A percentile compares a stretch with the other conserved stretches of the same genome.
phyloP scores from a whole-genome alignment of 2,797 vertebrate genomes.

The Bradypodion pumilum region DNA sequence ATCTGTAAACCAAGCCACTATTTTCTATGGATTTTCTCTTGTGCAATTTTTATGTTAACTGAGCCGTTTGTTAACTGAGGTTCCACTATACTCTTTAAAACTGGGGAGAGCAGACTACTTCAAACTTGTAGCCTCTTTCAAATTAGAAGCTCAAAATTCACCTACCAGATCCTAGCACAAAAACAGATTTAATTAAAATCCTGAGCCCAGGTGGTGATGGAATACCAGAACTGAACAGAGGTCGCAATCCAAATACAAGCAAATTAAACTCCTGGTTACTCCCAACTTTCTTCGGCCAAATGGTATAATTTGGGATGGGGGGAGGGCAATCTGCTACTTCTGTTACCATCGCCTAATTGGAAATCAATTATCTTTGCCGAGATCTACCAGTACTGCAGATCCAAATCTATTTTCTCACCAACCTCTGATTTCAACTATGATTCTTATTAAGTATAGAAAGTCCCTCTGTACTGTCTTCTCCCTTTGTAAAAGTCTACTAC shows the following conservation, averaged over 20 bases:
- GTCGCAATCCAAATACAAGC: neutral
- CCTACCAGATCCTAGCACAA: neutral
- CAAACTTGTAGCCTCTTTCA: neutral
- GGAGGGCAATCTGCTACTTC: neutral
- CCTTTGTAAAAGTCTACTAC: neutral
- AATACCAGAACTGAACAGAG: neutral
- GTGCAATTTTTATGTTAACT: no score
- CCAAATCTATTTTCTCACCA: neutral
- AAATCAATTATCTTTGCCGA: neutral
- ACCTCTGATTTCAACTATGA: neutral
- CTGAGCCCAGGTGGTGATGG: neutral
- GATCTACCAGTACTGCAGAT: neutral
- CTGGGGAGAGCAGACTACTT: neutral
- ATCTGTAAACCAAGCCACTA: no score
- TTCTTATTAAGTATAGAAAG: neutral
- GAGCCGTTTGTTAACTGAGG: no score
- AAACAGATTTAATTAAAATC: neutral
- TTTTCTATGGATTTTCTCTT: no score
- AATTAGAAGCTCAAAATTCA: neutral
- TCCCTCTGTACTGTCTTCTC: no score
- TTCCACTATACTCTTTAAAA: neutral
- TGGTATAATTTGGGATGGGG: no score
- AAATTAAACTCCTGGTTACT: no score
- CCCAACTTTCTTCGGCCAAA: no score
- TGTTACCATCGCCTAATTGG: neutral